phyloP scores from a whole-genome alignment of 2,888 invertebrate genomes.

The Geotrupes spiniger region DNA sequence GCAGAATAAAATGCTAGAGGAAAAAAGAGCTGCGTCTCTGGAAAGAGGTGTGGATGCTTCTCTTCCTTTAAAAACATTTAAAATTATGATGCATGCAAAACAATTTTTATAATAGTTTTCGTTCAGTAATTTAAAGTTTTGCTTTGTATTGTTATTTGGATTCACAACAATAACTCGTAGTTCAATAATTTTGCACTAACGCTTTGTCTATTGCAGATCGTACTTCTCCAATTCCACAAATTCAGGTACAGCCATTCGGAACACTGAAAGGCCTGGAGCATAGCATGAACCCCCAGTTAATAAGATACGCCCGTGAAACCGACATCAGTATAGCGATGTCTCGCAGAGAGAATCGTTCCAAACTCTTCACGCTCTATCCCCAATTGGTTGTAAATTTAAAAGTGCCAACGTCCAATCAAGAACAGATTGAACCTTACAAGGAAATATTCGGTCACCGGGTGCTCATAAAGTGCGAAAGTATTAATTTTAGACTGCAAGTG shows the following conservation, averaged over 20 bases:
- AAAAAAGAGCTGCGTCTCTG: slow-evolving; percentile 67
- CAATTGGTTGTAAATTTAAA: slow-evolving; percentile 54
- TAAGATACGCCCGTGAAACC: slow-evolving; percentile 87
- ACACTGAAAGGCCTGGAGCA: slow-evolving; percentile 86
- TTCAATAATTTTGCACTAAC: too few species aligned
- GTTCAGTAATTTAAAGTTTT: too few species aligned
- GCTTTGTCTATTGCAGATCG: slow-evolving; percentile 42
- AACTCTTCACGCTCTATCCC: slow-evolving; percentile 73
- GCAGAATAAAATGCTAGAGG: slow-evolving; percentile 77
- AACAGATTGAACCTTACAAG: slow-evolving; percentile 68
- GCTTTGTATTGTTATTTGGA: too few species aligned
- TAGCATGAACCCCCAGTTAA: slow-evolving; percentile 88
- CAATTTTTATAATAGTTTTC: too few species aligned
- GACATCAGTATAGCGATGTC: slow-evolving; percentile 81
- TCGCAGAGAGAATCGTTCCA: slow-evolving; percentile 74
- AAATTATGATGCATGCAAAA: too few species aligned
- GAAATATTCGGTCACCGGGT: slow-evolving; percentile 87
- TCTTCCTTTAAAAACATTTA: too few species aligned
- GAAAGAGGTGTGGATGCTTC: slow-evolving; percentile 58
- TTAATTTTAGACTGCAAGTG: slow-evolving; percentile 81
- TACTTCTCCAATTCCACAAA: slow-evolving; percentile 59
- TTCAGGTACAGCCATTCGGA: slow-evolving; percentile 67
- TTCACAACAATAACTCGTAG: too few species aligned
- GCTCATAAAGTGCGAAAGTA: slow-evolving; percentile 76
- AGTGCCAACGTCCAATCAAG: slow-evolving; percentile 36